These are phyloP conservation scores for Neopipo cinnamomea DNA, from an alignment of 2,113 vertebrate genomes.

Conservation along the genomic window DNA sequence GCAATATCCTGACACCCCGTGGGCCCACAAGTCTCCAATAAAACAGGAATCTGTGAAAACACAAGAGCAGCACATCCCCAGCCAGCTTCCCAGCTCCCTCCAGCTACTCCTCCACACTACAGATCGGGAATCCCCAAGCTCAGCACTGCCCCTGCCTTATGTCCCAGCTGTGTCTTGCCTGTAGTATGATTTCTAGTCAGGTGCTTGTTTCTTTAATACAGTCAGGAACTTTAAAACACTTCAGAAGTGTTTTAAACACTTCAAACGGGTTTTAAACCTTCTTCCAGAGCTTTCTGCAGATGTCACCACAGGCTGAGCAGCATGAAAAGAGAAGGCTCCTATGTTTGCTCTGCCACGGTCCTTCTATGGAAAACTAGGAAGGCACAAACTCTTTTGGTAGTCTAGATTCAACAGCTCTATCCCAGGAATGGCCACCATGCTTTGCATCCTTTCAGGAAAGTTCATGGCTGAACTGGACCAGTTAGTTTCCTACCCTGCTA, in stretches of 20 bases:
- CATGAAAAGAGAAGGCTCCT: neutral
- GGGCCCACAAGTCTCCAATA: slow-evolving; percentile 57
- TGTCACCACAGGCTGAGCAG: neutral
- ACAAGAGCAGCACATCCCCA: neutral
- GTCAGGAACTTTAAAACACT: neutral
- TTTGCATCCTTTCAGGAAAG: neutral
- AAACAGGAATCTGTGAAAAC: slow-evolving; percentile 67
- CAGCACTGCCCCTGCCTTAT: neutral
- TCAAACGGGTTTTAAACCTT: neutral
- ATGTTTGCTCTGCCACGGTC: neutral
- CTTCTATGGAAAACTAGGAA: neutral
- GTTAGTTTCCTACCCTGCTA: neutral
- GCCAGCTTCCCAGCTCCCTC: neutral
- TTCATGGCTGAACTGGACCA: neutral
- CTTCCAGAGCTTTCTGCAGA: neutral
- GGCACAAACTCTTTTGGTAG: neutral
- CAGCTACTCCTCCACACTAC: neutral
- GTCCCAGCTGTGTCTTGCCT: neutral
- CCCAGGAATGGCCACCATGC: neutral
- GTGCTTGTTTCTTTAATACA: neutral
- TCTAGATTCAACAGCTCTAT: neutral
- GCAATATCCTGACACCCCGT: neutral
- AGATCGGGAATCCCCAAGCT: neutral
- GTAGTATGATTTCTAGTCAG: neutral
- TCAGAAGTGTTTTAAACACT: neutral